Conservation (phyloP, 2,797 vertebrate genomes). For the Squalus acanthias region DNA sequence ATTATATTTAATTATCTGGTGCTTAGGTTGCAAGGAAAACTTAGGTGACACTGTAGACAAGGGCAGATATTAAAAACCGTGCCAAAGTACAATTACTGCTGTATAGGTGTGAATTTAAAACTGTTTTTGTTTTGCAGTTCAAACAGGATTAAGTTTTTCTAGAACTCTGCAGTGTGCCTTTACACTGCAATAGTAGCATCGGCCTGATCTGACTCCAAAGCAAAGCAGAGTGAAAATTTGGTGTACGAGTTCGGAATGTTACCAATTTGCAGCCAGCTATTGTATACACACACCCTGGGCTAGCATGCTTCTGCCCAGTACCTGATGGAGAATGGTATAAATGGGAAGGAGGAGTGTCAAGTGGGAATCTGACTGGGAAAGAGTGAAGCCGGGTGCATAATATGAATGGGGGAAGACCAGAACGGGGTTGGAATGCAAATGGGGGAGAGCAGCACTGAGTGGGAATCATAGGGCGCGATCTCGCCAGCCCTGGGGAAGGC, state of each 20-base stretch:
- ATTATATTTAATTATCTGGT: conserved; percentile 27
- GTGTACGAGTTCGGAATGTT: background rate
- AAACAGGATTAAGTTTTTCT: background rate
- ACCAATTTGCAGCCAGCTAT: background rate
- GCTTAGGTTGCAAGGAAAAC: background rate
- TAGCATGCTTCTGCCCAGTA: background rate
- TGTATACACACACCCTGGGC: background rate
- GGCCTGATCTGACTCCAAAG: background rate
- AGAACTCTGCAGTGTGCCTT: background rate
- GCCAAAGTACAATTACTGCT: background rate
- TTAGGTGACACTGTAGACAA: background rate
- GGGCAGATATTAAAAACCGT: background rate
- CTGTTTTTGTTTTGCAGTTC: background rate
- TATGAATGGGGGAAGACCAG: background rate
- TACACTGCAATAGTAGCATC: background rate
- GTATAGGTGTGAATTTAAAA: background rate
- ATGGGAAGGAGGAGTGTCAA: background rate
- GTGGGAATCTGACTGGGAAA: background rate
- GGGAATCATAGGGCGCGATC: background rate
- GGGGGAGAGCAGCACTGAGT: background rate
- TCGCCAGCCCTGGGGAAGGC: no score
- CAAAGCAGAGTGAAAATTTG: background rate
- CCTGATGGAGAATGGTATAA: background rate
- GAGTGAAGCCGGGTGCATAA: background rate
- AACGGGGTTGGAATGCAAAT: background rate